Conservation (phyloP, 2,888 invertebrate genomes). For the Listrodromus nycthemerus region DNA sequence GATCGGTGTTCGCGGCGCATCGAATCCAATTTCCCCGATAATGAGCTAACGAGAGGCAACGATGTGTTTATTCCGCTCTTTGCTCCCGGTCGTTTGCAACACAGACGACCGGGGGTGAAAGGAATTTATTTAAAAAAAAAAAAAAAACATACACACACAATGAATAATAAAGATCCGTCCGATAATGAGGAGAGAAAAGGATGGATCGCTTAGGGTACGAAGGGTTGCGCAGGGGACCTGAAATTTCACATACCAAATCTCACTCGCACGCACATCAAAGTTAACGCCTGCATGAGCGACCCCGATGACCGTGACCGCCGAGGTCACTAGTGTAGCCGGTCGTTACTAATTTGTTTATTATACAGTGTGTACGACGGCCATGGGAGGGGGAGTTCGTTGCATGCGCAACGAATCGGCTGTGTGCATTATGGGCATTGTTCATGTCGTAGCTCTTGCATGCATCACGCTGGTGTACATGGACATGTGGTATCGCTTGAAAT, state of each 20-base stretch:
- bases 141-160: too few relatives aligned
- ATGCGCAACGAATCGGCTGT: constrained; percentile 16
- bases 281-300: constrained; percentile 12
- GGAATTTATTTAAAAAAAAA: not conserved
- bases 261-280: constrained; percentile 58
- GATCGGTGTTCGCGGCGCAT: not conserved
- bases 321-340: constrained; percentile 53
- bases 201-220: not conserved
- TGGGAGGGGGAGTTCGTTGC: not conserved
- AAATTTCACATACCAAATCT: constrained; percentile 53
- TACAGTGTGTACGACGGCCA: constrained; percentile 23
- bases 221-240: constrained; percentile 34
- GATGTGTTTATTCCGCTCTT: constrained; percentile 14
- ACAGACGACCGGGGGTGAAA: not conserved
- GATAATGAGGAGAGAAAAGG: constrained; percentile 24
- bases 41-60: constrained; percentile 13
- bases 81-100: not conserved
- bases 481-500: constrained; percentile 41
- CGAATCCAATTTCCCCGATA: not conserved
- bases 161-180: not conserved
- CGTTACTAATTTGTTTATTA: constrained; percentile 58
- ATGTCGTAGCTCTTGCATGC: constrained; percentile 13
- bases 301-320: constrained; percentile 54
- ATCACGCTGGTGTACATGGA: constrained; percentile 6
- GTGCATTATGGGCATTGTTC: constrained; percentile 35